These are phyloP conservation scores for Megalurothrips usitatus DNA, from an alignment of 2,888 invertebrate genomes.

Conservation along the genomic window DNA sequence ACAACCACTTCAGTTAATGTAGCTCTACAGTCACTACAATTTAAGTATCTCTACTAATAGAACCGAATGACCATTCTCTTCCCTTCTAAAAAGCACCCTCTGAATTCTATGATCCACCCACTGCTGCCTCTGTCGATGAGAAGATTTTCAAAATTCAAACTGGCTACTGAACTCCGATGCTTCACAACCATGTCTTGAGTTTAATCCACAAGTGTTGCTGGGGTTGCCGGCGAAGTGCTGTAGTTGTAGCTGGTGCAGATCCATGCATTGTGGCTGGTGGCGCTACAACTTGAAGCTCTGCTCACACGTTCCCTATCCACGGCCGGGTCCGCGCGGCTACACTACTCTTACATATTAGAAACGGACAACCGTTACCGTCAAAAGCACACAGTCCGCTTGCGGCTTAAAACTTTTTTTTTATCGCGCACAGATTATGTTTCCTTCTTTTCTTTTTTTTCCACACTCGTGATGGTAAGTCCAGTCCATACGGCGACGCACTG, in stretches of 20 bases:
- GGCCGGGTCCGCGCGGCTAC: neutral
- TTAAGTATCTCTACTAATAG: neutral
- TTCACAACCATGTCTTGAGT: neutral
- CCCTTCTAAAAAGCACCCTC: too few relatives aligned
- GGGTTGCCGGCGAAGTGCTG: neutral
- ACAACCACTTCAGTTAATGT: neutral
- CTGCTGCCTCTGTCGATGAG: too few relatives aligned
- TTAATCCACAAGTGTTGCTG: neutral
- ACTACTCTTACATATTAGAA: neutral
- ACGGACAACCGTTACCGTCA: neutral
- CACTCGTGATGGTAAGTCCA: neutral
- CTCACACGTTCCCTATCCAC: neutral
- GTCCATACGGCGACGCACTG: slow-evolving; percentile 16
- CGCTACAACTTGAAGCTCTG: neutral
- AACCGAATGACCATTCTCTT: too few relatives aligned
- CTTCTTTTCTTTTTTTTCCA: neutral
- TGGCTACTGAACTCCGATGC: neutral
- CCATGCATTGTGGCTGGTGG: neutral
- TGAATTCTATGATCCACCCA: too few relatives aligned
- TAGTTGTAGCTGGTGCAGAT: neutral
- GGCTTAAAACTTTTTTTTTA: neutral
- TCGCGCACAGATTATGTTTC: neutral
- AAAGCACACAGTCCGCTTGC: neutral
- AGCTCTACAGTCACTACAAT: neutral
- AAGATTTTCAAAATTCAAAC: too few relatives aligned